Base-by-base conservation (phyloP, 2,888 invertebrate genomes). In the Pecten maximus region DNA sequence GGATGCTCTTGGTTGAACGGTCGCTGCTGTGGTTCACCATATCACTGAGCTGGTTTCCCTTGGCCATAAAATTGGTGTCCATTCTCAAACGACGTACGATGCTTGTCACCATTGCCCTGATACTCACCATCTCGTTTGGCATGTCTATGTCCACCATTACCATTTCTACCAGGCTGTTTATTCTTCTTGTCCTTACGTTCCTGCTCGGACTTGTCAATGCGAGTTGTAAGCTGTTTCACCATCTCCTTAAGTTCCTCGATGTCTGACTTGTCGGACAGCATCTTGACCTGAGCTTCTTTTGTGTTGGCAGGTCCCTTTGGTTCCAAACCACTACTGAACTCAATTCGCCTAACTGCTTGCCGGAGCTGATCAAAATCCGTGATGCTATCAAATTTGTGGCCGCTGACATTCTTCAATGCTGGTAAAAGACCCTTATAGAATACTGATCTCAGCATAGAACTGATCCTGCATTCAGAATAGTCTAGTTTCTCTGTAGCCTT, bases 401-500 rank as follows among this genome's bases (percentile, higher is more conserved):
- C 54, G 0, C 23, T 23, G 3, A 54, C n/a, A n/a, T 54, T 23
- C 23, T 54, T 54, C 23, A 54, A n/a, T 54, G 54, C 54, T 23
- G 54, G 23, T 54, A 6, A 6, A 19, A 54, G 23, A 3, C 54
- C 54, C 23, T 54, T 23, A 54, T 54, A 54, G 8, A 54, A 54
- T 23, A 54, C 54, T 2, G 54, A 54, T 23, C 54, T 19, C 19
- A 54, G 19, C 54, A 54, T n/a, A 2, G 54, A 54, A 54, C 19
- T 23, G 2, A 19, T 54, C 2, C 23, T 23, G 2, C 8, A 0
- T 19, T 6, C 54, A 54, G 54, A 23, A 23, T 23, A 19, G 19
- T 0, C 2, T 3, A 19, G 19, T 23, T 40, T 90, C 40, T 90
- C 90, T 50, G 87, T 86, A 10, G 90, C 90, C 60, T 48, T 87